Evolutionary conservation across 1,140 invertebrate genomes (phyloP).

Genomic region (Achatina immaculata): DNA sequence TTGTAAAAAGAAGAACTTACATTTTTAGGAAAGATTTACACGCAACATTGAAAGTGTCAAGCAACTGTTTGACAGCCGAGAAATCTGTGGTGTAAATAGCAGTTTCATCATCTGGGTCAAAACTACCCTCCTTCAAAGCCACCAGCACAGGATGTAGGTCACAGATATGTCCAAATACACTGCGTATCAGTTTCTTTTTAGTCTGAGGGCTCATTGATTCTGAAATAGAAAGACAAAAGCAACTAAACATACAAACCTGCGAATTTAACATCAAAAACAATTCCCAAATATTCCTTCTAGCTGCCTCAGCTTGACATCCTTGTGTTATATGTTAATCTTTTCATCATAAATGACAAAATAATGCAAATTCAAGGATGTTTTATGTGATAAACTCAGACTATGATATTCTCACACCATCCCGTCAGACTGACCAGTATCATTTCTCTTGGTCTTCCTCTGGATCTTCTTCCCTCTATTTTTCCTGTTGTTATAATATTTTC

Average conservation of each 20-base stretch:
- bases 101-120: not conserved
- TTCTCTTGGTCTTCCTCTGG: too few species aligned
- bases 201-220: not conserved
- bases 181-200: slow-evolving; percentile 15
- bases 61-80: slow-evolving; percentile 6
- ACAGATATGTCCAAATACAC: slow-evolving; percentile 4
- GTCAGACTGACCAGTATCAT: too few species aligned
- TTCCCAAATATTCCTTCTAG: too few species aligned
- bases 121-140: not conserved
- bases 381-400: too few species aligned
- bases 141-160: slow-evolving; percentile 3
- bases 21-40: not conserved
- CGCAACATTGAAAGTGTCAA: not conserved
- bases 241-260: not conserved
- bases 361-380: too few species aligned
- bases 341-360: too few species aligned
- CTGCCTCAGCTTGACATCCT: too few species aligned
- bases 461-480: too few species aligned
- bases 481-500: too few species aligned
- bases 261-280: not conserved
- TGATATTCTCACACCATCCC: too few species aligned
- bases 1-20: slow-evolving; percentile 10
- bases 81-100: not conserved
- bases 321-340: too few species aligned
- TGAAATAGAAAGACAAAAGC: not conserved